phyloP scores from a whole-genome alignment of 2,888 invertebrate genomes.

The Agrotis ipsilon region DNA sequence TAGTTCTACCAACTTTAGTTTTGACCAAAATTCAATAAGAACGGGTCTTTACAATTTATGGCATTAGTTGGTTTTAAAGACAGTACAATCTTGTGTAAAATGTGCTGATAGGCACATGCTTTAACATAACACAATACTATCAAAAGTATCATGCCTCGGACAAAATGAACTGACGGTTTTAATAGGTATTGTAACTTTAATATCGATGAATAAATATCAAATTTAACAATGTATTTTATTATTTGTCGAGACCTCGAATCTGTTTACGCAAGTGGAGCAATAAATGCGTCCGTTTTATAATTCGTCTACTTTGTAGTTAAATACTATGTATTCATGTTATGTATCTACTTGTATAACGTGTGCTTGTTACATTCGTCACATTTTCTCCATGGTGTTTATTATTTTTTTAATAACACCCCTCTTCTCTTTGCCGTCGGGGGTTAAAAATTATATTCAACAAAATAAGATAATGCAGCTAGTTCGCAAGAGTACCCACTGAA shows the following conservation, averaged over 20 bases:
- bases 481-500: too few species aligned
- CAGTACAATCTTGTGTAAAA: background rate
- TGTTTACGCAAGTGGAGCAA: slow-evolving; percentile 38
- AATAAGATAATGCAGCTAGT: too few species aligned
- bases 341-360: slow-evolving; percentile 2
- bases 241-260: slow-evolving; percentile 9
- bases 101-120: too few species aligned
- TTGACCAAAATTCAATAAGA: background rate
- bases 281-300: slow-evolving; percentile 35
- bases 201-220: background rate
- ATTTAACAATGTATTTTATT: background rate
- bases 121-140: background rate
- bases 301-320: slow-evolving; percentile 25
- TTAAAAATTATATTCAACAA: too few species aligned
- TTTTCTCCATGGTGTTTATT: background rate
- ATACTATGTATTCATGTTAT: slow-evolving; percentile 7
- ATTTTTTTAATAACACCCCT: too few species aligned
- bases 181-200: background rate
- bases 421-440: too few species aligned
- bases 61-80: background rate
- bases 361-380: background rate
- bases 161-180: background rate
- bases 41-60: background rate
- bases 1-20: slow-evolving; percentile 7
- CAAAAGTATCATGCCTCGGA: too few species aligned